Percentiles rank a stretch among this genome's conserved stretches.
Evolutionary conservation across 2,113 vertebrate genomes (phyloP).

Genomic region (Brachyhypopomus gauderio): DNA sequence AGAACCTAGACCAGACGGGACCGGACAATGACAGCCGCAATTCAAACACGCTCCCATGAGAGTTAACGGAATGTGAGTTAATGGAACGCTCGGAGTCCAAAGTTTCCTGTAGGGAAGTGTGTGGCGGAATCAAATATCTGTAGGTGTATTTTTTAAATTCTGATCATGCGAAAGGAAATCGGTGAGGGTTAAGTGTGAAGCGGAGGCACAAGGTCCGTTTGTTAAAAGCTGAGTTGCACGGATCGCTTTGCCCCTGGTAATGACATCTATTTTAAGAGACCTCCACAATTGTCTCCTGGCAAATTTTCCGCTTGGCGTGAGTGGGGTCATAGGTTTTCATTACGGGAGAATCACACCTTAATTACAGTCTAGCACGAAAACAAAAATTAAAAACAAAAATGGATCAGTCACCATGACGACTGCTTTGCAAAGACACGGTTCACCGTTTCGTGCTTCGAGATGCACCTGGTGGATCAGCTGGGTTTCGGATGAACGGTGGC

Average conservation of each 20-base stretch:
- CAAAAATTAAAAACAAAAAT: neutral
- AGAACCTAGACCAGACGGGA: constrained; percentile 27
- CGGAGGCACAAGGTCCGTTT: constrained; percentile 11
- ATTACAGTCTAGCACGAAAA: constrained; percentile 24
- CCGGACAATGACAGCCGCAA: neutral
- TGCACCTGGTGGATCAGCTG: neutral
- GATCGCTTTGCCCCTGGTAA: constrained; percentile 29
- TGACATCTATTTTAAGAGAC: constrained; percentile 46
- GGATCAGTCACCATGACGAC: constrained; percentile 29
- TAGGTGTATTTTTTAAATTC: neutral
- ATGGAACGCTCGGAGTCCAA: neutral
- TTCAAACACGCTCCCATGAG: constrained; percentile 17
- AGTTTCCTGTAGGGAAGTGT: neutral
- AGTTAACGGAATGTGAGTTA: constrained; percentile 24
- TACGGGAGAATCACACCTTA: constrained; percentile 37
- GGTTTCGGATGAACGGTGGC: neutral
- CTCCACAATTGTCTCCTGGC: neutral
- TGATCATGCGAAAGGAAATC: neutral
- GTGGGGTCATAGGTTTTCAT: constrained; percentile 39
- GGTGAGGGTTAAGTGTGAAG: neutral
- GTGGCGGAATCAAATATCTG: too few relatives aligned
- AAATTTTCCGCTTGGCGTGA: constrained; percentile 31
- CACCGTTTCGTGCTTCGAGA: constrained; percentile 6
- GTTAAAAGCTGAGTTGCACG: constrained; percentile 7
- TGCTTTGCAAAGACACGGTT: neutral